Evolutionary conservation across 2,888 invertebrate species (phyloP), one percentile per base, ranked within the genome.

Genomic region (Pardosa pseudoannulata): DNA sequence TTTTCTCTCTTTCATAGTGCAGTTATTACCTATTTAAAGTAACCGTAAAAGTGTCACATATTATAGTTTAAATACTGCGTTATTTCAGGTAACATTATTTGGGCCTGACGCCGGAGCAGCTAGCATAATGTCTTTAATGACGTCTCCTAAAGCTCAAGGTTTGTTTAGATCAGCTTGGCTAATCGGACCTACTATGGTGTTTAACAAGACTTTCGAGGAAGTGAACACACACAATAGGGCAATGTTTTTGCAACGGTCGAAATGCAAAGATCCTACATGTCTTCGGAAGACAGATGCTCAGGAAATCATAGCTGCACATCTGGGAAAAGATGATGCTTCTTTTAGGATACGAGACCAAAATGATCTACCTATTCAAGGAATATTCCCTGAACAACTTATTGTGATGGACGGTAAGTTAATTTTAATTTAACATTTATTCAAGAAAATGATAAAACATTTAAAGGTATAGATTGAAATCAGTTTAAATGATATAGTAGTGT

Each of bases 341-440:
- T 91, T 90, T 90, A 85, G 86, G 9, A 90, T 90, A 87, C 64
- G 86, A 13, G 90, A 90, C 67, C 90, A 90, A 74, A 88, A 89
- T 29, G 89, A 89, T 75, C 86, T 91, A 9, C 91, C 91, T 0
- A 89, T 89, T 27, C 83, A 88, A 28, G 89, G 89, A 13, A 89
- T 89, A n/a, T 89, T 85, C 50, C 88, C 89, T 27, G 88, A 89
- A 46, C 89, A 89, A 41, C 79, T 89, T 16, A 87, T 89, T 16
- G 88, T 88, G 11, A 75, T 89, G 39, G 89, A 89, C 68, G 88
- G 89, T 88, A 67, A 79, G 88, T 65, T 1, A n/a, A n/a, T n/a
- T n/a, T n/a, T n/a, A n/a, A n/a, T n/a, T n/a, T n/a, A n/a, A n/a
- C n/a, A n/a, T n/a, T n/a, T n/a, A n/a, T n/a, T n/a, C n/a, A n/a